Conservation (phyloP, 2,797 vertebrate genomes). For the Parauchenoglanis punctatus region DNA sequence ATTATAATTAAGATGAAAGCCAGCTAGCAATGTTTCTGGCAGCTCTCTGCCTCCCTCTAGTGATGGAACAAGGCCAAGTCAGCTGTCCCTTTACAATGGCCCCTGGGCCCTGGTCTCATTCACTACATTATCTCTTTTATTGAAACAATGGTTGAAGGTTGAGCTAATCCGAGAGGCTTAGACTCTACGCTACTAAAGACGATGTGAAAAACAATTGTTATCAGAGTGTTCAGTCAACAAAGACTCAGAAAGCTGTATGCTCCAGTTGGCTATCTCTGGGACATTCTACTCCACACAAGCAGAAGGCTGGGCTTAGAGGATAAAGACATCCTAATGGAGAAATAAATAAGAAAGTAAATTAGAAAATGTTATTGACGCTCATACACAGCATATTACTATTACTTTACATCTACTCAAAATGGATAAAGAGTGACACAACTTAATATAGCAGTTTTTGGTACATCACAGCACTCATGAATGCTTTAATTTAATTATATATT, state of each 20-base stretch:
- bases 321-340: background rate
- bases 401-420: background rate
- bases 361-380: background rate
- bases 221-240: background rate
- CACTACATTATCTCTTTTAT: background rate
- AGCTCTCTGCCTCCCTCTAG: constrained; percentile 8
- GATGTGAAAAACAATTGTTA: background rate
- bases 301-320: background rate
- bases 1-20: background rate
- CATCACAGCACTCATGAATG: background rate
- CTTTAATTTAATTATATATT: background rate
- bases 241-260: background rate
- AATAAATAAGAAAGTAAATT: background rate
- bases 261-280: background rate
- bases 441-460: background rate
- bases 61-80: background rate
- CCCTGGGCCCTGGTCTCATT: background rate
- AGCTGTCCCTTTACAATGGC: background rate
- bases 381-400: background rate
- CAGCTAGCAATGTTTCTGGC: background rate
- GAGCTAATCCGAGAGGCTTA: background rate
- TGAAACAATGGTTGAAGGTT: background rate
- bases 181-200: background rate
- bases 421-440: background rate
- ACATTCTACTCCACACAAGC: background rate